phyloP scores from a whole-genome alignment of 2,113 vertebrate genomes.

The Rhinopithecus roxellana region DNA sequence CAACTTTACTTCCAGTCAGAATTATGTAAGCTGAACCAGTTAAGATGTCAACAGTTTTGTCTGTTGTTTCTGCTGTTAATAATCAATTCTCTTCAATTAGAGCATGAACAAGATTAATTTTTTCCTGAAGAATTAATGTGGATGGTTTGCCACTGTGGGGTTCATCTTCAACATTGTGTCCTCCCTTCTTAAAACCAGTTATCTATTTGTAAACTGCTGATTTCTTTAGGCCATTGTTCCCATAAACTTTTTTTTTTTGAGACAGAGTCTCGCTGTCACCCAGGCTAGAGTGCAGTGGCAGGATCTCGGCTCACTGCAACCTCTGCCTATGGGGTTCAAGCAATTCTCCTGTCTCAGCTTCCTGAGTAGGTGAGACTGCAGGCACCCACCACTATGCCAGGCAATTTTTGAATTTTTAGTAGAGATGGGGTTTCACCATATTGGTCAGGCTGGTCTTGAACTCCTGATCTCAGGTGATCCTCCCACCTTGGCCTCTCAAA shows the following conservation, averaged over 20 bases:
- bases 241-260: not conserved
- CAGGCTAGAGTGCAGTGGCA: too few species aligned
- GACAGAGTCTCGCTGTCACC: too few species aligned
- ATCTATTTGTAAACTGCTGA: not conserved
- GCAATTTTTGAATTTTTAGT: too few species aligned
- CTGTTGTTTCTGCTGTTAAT: not conserved
- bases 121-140: not conserved
- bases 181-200: not conserved
- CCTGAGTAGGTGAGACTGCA: too few species aligned
- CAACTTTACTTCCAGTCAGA: not conserved
- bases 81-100: not conserved
- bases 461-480: too few species aligned
- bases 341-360: too few species aligned
- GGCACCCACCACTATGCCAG: too few species aligned
- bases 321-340: too few species aligned
- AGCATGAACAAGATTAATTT: not conserved
- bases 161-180: not conserved
- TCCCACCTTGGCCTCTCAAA: too few species aligned
- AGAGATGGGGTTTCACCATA: too few species aligned
- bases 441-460: too few species aligned
- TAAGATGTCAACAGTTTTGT: not conserved
- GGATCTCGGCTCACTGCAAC: too few species aligned
- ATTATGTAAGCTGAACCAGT: not conserved
- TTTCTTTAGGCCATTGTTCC: not conserved
- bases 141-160: not conserved